A percentile compares a stretch with the other conserved stretches of the same genome.
These are phyloP conservation scores for Tichodroma muraria DNA, from an alignment of 2,113 vertebrate species.

Conservation along the genomic window DNA sequence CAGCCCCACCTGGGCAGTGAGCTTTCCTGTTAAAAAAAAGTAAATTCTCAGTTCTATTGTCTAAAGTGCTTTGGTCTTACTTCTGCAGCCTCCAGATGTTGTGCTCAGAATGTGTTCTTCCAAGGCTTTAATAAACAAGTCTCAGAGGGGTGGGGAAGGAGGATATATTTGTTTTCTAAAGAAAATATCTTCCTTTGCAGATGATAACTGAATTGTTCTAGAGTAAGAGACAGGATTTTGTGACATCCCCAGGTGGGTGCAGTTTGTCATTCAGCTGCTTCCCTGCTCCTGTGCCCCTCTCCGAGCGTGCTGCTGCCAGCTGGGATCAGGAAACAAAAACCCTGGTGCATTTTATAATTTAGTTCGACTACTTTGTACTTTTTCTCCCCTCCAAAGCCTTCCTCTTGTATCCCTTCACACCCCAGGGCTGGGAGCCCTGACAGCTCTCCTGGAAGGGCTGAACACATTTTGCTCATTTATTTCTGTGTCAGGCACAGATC, in stretches of 20 bases:
- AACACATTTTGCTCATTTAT: background rate
- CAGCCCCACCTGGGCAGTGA: background rate
- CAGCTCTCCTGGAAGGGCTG: background rate
- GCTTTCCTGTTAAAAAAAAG: background rate
- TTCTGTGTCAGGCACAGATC: background rate
- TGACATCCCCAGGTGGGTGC: background rate
- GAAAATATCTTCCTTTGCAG: background rate
- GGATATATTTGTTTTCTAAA: background rate
- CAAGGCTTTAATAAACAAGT: background rate
- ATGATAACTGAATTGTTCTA: background rate
- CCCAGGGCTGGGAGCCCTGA: background rate
- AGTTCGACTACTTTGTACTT: background rate
- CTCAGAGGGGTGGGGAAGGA: background rate
- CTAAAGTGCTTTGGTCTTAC: background rate
- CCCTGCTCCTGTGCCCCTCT: background rate
- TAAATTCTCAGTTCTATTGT: background rate
- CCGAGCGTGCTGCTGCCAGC: rapidly evolving
- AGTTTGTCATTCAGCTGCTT: background rate
- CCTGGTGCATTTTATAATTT: background rate
- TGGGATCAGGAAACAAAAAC: background rate
- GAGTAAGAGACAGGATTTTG: background rate
- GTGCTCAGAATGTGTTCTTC: background rate
- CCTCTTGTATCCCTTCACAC: background rate
- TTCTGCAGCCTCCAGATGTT: background rate
- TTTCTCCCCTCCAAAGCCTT: background rate